Base-by-base conservation (phyloP, 2,888 invertebrate species). In the Apamea crenata region DNA sequence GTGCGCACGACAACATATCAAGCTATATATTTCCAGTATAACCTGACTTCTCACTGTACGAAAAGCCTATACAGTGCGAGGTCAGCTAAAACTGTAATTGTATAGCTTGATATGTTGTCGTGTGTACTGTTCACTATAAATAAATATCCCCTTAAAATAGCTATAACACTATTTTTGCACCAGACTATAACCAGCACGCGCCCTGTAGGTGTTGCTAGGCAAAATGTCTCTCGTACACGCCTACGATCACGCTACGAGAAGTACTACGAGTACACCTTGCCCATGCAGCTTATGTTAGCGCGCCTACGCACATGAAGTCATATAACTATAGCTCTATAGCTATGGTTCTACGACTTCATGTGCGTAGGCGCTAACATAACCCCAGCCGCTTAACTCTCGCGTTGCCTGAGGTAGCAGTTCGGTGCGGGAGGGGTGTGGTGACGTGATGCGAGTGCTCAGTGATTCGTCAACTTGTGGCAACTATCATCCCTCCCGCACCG, bases 171-270 rank as follows among this genome's bases (percentile, higher is more conserved):
- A 63, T 65, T 32, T 32, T 36, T 65, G 12, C 32, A 65, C 65
- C 12, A 29, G 3, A 32, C 70, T 63, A 8, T 61, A 32, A 32
- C 10, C 63, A 63, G 32, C 32, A 10, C 21, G 32, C 32, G 63
- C 32, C 1, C 10, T 63, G 4, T 47, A 50, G 16, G 1, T 73
- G 44, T 59, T 47, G 8, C 18, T 32, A 61, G 32, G 32, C 16
- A n/a, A n/a, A 6, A 50, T 50, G 5, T 32, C 29, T 40, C 18
- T 53, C 32, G 40, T 65, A 53, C 53, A n/a, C 53, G 50, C 25
- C 36, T 76, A 63, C 29, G 63, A 25, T 25, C 40, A 18, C 18
- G 78, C 50, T 77, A 40, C 50, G 50, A 65, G 40, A 50, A 59
- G 6, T 18, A 40, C 32, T 44, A 40, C n/a, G n/a, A n/a, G n/a